Evolutionary conservation across 1,140 invertebrate genomes (phyloP), one percentile per base, ranked within the genome.

Genomic region (Calliphora vicina): DNA sequence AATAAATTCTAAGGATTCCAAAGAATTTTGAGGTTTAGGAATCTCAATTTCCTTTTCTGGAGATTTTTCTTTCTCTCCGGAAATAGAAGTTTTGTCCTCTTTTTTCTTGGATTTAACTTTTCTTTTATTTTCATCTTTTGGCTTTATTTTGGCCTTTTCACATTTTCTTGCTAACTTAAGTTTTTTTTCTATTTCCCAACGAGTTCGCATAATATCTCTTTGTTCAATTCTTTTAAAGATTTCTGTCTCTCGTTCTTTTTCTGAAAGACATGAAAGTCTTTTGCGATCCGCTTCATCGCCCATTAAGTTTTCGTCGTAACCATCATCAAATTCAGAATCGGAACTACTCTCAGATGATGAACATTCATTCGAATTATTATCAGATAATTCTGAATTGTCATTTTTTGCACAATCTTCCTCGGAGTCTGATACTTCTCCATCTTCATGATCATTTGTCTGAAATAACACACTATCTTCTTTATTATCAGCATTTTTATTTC

Each of bases 121-220:
- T 74, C 87, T 88, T 85, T 91, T 80, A 91, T 92, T 86, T 94
- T 93, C 81, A 93, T 92, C 86, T 94, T 93, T 93, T 83, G 93
- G 93, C 82, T 91, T 91, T 82, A 88, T 86, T 84, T 89, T 91
- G 80, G 94, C 94, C 85, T 95, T 91, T 90, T 97, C 96, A 57
- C 95, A 94, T 84, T 97, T 97, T 82, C 95, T 96, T 0, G 96
- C 97, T 85, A 97, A 92, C 74, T 96, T 93, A 9, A 99, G 90
- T 90, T 99, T 99, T 84, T 98, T 96, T 87, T 99, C 97, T 82
- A 99, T 99, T 91, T 99, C 98, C 94, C 98, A 99, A 88, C 97
- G 82, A 6, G 96, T 98, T 89, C 97, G 97, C 93, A 99, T 95
- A 0, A 96, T 93, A 92, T 99, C 97, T 87, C 98, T 92, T 88